phyloP scores from a whole-genome alignment of 1,140 invertebrate species.

The Scaptomyza graminum region DNA sequence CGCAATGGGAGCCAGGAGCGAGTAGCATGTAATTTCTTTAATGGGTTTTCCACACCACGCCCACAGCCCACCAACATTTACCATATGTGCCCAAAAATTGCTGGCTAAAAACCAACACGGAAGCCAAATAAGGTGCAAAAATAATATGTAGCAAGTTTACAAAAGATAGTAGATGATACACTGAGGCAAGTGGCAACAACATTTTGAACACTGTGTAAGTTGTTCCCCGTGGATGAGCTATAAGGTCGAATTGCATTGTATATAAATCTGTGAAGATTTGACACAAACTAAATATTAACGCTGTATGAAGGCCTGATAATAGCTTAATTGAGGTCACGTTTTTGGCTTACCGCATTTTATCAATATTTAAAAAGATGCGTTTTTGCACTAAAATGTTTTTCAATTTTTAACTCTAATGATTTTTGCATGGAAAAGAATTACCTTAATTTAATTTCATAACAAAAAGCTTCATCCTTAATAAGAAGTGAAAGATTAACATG shows the following conservation, averaged over 20 bases:
- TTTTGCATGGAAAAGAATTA: no score
- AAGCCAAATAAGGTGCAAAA: conserved; percentile 69
- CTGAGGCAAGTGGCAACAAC: conserved; percentile 4
- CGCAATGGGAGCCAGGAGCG: conserved; percentile 13
- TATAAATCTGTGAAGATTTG: no score
- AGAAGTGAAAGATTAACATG: neutral
- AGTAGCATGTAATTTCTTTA: conserved; percentile 79
- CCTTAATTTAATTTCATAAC: no score
- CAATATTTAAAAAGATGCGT: no score
- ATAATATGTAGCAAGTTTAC: neutral
- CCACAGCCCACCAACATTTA: conserved; percentile 14
- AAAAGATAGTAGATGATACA: neutral
- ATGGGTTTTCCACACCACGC: conserved; percentile 65
- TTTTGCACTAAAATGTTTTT: no score
- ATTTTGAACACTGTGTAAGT: conserved; percentile 1
- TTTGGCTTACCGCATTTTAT: no score
- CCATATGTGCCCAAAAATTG: conserved; percentile 51
- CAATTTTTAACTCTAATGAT: no score
- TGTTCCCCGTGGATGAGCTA: neutral
- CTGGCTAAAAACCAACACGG: conserved; percentile 52
- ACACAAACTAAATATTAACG: no score
- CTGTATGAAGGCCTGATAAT: no score
- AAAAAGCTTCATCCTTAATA: no score
- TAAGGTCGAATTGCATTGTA: no score
- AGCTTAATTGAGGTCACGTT: no score